phyloP scores from a whole-genome alignment of 2,113 vertebrate genomes.

The Nothobranchius kuhntae region DNA sequence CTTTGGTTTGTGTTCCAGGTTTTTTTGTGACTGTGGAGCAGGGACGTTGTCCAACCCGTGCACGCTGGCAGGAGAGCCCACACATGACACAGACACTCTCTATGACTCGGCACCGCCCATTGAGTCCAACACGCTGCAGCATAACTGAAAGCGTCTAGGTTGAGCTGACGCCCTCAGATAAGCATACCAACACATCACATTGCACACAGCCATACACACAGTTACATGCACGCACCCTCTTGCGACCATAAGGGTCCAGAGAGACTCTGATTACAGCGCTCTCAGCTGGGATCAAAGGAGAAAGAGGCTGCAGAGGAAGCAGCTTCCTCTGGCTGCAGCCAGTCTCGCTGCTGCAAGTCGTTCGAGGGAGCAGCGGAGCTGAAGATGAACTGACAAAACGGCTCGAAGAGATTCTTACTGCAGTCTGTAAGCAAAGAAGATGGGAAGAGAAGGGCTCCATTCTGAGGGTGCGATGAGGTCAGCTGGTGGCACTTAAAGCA shows the following conservation, averaged over 20 bases:
- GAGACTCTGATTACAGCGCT: constrained; percentile 69
- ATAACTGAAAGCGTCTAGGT: constrained; percentile 86
- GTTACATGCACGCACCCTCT: constrained; percentile 50
- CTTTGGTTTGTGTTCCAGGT: constrained; percentile 73
- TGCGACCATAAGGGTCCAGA: constrained; percentile 64
- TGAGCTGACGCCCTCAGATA: constrained; percentile 52
- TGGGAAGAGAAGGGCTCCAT: constrained; percentile 21
- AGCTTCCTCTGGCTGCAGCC: constrained; percentile 41
- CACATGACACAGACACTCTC: constrained; percentile 98
- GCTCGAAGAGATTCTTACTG: constrained; percentile 69
- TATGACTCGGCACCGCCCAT: constrained; percentile 99
- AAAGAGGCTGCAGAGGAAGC: constrained; percentile 60
- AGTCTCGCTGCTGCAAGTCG: constrained; percentile 45
- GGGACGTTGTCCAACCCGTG: constrained; percentile 99
- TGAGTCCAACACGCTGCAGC: constrained; percentile 99
- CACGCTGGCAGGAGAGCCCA: constrained; percentile 98
- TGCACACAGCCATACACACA: constrained; percentile 50
- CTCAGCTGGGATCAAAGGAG: constrained; percentile 40
- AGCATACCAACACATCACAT: constrained; percentile 55
- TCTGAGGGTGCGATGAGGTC: constrained; percentile 24
- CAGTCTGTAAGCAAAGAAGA: constrained; percentile 47
- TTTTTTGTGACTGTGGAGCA: constrained; percentile 99
- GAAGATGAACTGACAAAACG: constrained; percentile 30
- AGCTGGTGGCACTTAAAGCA: not conserved
- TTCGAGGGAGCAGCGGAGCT: constrained; percentile 61